These are phyloP conservation scores for Tonatia bakeri DNA, from an alignment of 2,113 vertebrate species.

Conservation along the genomic window DNA sequence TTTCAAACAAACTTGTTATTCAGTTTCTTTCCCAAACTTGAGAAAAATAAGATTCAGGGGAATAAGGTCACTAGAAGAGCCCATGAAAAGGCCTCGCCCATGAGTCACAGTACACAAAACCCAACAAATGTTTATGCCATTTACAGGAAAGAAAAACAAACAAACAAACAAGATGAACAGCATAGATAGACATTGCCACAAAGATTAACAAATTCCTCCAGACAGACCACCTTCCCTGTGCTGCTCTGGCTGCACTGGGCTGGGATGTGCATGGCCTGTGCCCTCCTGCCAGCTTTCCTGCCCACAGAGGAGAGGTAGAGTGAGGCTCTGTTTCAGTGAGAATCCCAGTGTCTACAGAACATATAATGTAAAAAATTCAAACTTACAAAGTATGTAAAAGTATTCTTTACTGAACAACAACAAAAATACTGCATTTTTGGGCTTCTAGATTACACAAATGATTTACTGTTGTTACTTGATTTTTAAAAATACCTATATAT, in stretches of 20 bases:
- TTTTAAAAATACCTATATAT: neutral
- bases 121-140: neutral
- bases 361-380: neutral
- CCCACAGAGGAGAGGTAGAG: fast-evolving
- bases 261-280: too few species aligned
- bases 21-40: neutral
- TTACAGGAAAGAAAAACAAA: neutral
- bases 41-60: neutral
- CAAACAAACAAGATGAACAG: neutral
- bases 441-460: neutral
- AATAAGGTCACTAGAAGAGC: neutral
- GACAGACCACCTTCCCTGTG: neutral
- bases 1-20: neutral
- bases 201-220: neutral
- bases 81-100: neutral
- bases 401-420: neutral
- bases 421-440: neutral
- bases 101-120: neutral
- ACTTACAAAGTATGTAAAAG: neutral
- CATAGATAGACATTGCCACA: neutral
- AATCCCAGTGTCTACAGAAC: neutral
- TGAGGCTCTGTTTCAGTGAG: neutral
- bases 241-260: neutral
- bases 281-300: neutral
- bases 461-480: neutral